A percentile compares a stretch with the other conserved stretches of the same genome.
Evolutionary conservation across 1,140 invertebrate species (phyloP).

Genomic region (Epicauta chinensis): DNA sequence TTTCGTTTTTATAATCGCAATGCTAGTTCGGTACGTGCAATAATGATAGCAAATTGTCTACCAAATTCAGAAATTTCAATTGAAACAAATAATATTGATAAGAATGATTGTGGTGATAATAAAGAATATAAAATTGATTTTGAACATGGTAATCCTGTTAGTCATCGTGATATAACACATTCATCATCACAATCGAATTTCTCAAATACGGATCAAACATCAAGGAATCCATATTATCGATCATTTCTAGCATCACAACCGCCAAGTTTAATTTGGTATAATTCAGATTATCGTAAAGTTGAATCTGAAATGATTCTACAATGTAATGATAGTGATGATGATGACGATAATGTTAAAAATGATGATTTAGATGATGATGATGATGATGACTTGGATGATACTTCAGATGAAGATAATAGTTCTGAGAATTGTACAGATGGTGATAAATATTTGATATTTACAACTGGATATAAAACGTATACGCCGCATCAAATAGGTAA

Average conservation of each 20-base stretch:
- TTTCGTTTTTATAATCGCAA: constrained; percentile 79
- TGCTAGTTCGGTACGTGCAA: constrained; percentile 70
- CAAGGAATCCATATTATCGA: no score
- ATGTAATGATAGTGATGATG: constrained; percentile 19
- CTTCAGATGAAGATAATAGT: constrained; percentile 26
- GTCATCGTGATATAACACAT: constrained; percentile 45
- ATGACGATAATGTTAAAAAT: constrained; percentile 42
- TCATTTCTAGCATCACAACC: neutral
- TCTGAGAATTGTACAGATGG: constrained; percentile 43
- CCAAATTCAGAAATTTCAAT: constrained; percentile 39
- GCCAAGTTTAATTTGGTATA: constrained; percentile 48
- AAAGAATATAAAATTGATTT: constrained; percentile 17
- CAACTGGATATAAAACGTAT: constrained; percentile 62
- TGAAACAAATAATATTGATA: constrained; percentile 32
- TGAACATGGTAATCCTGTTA: constrained; percentile 49
- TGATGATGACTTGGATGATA: constrained; percentile 23
- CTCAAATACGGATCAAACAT: no score
- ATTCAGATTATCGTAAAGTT: constrained; percentile 50
- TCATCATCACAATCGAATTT: neutral
- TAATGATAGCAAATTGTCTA: constrained; percentile 68
- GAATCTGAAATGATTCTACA: constrained; percentile 42
- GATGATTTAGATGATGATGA: constrained; percentile 26
- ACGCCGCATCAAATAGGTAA: neutral
- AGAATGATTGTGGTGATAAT: constrained; percentile 19
- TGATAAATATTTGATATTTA: constrained; percentile 81